These are phyloP conservation scores for Halcyon senegalensis DNA, from an alignment of 2,113 vertebrate species.

Conservation along the genomic window DNA sequence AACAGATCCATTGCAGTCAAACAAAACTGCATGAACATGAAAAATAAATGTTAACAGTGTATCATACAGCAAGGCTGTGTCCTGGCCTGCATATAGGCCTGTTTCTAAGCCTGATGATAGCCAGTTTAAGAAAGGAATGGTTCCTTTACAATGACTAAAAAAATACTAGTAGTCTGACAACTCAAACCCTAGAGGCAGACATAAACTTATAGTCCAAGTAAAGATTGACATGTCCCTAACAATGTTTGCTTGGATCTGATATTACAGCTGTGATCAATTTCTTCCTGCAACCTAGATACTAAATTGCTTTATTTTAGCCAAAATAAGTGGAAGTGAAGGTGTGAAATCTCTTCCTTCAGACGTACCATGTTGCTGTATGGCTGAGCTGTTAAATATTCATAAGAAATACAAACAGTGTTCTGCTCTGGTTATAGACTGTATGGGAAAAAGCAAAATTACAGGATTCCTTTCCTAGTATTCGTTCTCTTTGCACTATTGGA, in stretches of 20 bases:
- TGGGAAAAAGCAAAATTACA: not conserved
- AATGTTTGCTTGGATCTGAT: not conserved
- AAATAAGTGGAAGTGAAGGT: not conserved
- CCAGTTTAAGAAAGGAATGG: not conserved
- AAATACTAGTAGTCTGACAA: not conserved
- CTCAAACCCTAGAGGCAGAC: not conserved
- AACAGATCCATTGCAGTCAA: not conserved
- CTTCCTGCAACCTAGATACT: not conserved
- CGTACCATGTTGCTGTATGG: not conserved
- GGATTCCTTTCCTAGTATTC: not conserved
- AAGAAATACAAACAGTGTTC: not conserved
- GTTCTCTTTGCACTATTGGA: not conserved
- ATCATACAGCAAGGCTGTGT: not conserved
- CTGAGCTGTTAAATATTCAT: slow-evolving; percentile 36
- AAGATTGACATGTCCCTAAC: not conserved
- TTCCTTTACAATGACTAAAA: not conserved
- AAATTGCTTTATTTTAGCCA: not conserved
- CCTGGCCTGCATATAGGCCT: not conserved
- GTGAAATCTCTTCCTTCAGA: not conserved
- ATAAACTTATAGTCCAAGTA: not conserved
- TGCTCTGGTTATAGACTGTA: not conserved
- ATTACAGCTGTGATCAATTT: not conserved
- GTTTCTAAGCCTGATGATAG: not conserved
- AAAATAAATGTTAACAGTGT: slow-evolving; percentile 16
- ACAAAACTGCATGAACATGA: not conserved